A percentile compares a stretch with the other conserved stretches of the same genome.
Conservation (phyloP, 1,140 invertebrate species). For the Eumaeus atala region DNA sequence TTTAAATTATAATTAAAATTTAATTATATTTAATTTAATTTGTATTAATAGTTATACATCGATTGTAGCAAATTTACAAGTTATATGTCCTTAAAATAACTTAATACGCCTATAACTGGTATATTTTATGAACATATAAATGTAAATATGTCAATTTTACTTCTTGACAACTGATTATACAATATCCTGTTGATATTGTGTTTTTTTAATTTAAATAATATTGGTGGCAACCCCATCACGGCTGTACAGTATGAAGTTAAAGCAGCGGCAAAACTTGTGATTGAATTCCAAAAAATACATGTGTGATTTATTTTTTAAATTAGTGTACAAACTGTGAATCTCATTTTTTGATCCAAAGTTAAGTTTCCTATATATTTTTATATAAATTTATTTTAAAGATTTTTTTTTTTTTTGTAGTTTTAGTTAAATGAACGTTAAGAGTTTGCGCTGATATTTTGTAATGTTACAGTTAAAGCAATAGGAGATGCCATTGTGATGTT, state of each 20-base stretch:
- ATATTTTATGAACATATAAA: too few species aligned
- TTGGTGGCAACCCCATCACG: not conserved
- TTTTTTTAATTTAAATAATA: not conserved
- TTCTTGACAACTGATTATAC: too few species aligned
- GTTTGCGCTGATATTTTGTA: constrained; percentile 7
- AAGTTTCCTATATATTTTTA: constrained; percentile 6
- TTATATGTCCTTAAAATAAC: too few species aligned
- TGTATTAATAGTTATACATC: too few species aligned
- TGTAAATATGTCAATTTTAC: too few species aligned
- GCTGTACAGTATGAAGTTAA: constrained; percentile 3
- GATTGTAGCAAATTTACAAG: too few species aligned
- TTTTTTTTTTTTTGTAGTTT: constrained; percentile 4
- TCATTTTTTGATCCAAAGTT: constrained; percentile 6
- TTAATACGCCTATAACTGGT: too few species aligned
- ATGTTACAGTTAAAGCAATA: constrained; percentile 11
- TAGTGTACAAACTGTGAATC: constrained; percentile 3
- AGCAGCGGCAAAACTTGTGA: not conserved
- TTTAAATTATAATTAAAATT: too few species aligned
- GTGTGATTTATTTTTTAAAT: not conserved
- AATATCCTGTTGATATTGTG: too few species aligned
- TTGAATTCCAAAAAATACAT: not conserved
- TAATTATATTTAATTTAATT: too few species aligned
- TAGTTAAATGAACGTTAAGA: not conserved
- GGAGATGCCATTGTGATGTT: constrained; percentile 53
- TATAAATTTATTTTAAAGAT: not conserved